phyloP scores from a whole-genome alignment of 2,113 vertebrate species.

The Gnathonemus echidnorhynchus region DNA sequence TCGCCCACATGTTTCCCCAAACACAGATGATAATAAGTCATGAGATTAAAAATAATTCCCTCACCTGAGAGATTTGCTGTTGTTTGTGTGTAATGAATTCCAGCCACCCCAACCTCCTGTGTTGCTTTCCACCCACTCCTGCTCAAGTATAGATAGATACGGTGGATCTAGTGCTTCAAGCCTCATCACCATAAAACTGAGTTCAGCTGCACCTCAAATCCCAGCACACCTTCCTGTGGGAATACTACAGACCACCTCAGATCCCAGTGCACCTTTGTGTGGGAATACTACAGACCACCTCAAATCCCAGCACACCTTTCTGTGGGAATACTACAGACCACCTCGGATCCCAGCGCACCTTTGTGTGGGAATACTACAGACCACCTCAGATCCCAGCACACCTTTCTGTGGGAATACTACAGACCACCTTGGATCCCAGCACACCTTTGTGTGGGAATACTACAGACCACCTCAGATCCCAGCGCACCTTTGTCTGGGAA shows the following conservation, averaged over 20 bases:
- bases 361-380: neutral
- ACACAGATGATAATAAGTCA: constrained; percentile 50
- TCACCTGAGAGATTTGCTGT: constrained; percentile 62
- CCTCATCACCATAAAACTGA: neutral
- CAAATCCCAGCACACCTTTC: neutral
- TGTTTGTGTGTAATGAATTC: constrained; percentile 71
- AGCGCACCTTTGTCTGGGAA: neutral
- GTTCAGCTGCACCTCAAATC: neutral
- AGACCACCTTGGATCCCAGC: neutral
- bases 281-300: neutral
- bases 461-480: rapidly evolving
- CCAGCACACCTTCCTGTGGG: neutral
- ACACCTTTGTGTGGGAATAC: neutral
- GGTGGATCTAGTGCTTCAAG: neutral
- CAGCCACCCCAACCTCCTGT: constrained; percentile 53
- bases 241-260: neutral
- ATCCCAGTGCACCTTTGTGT: neutral
- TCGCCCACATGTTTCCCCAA: constrained; percentile 42
- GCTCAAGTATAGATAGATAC: constrained; percentile 32
- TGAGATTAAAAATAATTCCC: constrained; percentile 64
- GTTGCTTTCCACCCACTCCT: constrained; percentile 51
- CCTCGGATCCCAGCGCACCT: neutral
- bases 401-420: neutral
- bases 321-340: neutral
- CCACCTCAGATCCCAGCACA: rapidly evolving